Conservation (phyloP, 2,888 invertebrate genomes). For the Amblyteles armatorius region DNA sequence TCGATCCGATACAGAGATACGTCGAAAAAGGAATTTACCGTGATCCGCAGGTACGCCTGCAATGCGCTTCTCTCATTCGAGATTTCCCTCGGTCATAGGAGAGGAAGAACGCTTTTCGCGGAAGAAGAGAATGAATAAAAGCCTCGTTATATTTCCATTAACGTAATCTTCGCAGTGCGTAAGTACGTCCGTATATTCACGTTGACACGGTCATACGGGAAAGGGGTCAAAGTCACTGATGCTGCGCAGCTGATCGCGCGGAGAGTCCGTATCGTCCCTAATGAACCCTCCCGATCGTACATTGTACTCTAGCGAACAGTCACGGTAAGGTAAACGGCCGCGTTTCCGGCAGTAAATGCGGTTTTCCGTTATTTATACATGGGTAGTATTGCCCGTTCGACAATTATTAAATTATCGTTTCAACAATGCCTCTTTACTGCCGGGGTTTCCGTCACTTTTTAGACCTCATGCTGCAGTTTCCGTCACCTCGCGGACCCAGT, state of each 20-base stretch:
- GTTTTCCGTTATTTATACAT: too few species aligned
- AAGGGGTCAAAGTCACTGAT: slow-evolving; percentile 57
- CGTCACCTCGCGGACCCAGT: too few species aligned
- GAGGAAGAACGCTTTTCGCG: slow-evolving; percentile 10
- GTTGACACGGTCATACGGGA: slow-evolving; percentile 50
- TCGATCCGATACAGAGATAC: slow-evolving; percentile 63
- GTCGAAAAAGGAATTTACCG: slow-evolving; percentile 66
- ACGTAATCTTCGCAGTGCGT: slow-evolving; percentile 5
- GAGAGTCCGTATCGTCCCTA: not conserved
- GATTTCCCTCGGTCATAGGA: slow-evolving; percentile 45
- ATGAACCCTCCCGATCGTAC: slow-evolving; percentile 7
- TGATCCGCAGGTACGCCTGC: slow-evolving; percentile 60
- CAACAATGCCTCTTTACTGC: too few species aligned
- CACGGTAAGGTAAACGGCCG: not conserved
- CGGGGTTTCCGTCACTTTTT: too few species aligned
- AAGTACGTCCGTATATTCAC: slow-evolving; percentile 13
- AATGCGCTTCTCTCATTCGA: slow-evolving; percentile 35
- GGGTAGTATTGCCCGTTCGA: too few species aligned
- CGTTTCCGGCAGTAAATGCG: too few species aligned
- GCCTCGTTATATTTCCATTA: slow-evolving; percentile 23
- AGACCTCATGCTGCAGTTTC: too few species aligned
- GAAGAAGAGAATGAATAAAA: not conserved
- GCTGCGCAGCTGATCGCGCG: not conserved
- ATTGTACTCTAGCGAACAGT: not conserved
- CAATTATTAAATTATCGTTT: too few species aligned